phyloP scores from a whole-genome alignment of 2,113 vertebrate species.

The Lepidothrix coronata region DNA sequence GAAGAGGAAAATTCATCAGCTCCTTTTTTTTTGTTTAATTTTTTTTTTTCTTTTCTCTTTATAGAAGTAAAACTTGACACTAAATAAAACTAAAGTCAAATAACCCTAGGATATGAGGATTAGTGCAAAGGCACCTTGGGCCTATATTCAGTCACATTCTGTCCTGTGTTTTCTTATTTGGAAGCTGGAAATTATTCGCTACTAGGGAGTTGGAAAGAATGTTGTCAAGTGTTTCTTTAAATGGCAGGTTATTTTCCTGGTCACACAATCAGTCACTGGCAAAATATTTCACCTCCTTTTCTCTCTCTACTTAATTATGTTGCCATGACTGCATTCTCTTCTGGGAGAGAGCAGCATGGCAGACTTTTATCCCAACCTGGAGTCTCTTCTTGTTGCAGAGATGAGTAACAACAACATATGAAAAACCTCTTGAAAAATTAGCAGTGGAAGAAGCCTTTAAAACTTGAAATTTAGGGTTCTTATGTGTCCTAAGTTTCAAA shows the following conservation, averaged over 20 bases:
- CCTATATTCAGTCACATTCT: neutral
- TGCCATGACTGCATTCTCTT: neutral
- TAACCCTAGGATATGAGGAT: neutral
- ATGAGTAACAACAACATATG: neutral
- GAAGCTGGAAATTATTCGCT: neutral
- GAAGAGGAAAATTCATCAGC: slow-evolving; percentile 26
- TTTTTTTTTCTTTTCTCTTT: neutral
- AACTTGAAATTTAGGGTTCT: neutral
- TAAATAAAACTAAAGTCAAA: slow-evolving; percentile 23
- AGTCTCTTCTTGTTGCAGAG: neutral
- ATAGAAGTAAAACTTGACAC: neutral
- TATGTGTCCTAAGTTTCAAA: neutral
- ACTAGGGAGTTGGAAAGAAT: neutral
- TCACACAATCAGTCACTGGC: neutral
- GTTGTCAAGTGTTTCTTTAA: neutral
- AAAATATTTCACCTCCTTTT: neutral
- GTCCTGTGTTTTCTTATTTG: neutral
- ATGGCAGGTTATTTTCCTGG: neutral
- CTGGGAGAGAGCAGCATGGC: neutral
- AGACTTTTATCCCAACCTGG: neutral
- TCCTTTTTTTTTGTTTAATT: neutral
- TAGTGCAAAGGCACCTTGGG: neutral
- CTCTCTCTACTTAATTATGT: neutral
- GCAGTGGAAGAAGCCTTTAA: neutral
- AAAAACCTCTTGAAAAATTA: neutral